Base-by-base conservation (phyloP, 2,113 vertebrate genomes). In the Planiliza haematocheilus region DNA sequence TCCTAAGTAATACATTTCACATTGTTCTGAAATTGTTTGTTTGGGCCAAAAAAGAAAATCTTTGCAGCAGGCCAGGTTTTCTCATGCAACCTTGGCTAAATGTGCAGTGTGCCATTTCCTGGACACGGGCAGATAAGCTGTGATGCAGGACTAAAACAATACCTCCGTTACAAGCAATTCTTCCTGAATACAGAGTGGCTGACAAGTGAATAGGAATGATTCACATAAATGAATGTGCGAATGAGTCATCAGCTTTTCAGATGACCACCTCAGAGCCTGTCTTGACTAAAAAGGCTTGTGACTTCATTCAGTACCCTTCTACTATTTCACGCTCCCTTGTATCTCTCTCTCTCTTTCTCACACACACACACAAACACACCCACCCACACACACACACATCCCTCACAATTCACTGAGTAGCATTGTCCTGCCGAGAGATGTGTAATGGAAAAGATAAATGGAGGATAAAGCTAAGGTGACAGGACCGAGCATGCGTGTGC, bases 391-490 rank as follows among this genome's bases (percentile, higher is more conserved):
- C 48, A 74, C 49, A 79, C 63, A 49, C 56, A 77, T 48, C 65
- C 42, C 72, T 71, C 70, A 82, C 86, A 83, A 82, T 77, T 80
- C 84, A 85, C 81, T 0, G 66, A 78, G 83, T 85, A 69, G 74
- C 71, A 82, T 88, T 89, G 87, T 90, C 88, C 91, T 91, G 90
- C 86, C 77, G 84, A 85, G 86, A 84, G 85, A 90, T 82, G 90
- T 89, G 91, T 87, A 89, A 92, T 90, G 88, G 88, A 91, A 91
- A 92, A 91, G 91, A 92, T 91, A 92, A 91, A 91, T 90, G 88
- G 90, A 90, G 88, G 85, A 90, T 91, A 91, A 89, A 91, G 89
- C 90, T 91, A 87, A 90, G 90, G 94, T 95, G 95, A 95, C 96
- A 96, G 94, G 80, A 71, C 74, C 1, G 74, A 84, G 94, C 74